These are phyloP conservation scores for Caenorhabditis drosophilae DNA, from an alignment of 2,888 invertebrate genomes.

Conservation along the genomic window DNA sequence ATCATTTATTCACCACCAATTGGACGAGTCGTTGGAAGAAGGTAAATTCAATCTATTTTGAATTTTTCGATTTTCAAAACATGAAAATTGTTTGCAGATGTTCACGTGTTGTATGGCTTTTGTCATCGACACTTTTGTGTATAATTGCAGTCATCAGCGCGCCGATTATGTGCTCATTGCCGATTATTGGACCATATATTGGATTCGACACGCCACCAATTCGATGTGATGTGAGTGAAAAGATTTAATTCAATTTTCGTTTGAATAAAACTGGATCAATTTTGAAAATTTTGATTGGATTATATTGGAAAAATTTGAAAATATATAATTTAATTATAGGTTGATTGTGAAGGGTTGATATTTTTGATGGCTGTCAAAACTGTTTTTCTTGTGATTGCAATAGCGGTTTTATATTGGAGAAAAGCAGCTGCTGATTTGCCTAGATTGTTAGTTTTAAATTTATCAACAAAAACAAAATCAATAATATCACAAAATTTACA, in stretches of 20 bases:
- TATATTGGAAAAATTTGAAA: conserved; percentile 1
- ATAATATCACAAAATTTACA: conserved; percentile 7
- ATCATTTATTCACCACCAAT: conserved; percentile 41
- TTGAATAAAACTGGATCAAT: too few species aligned
- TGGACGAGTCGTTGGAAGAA: conserved; percentile 46
- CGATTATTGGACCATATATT: conserved; percentile 46
- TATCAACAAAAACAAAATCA: not conserved
- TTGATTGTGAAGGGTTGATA: conserved; percentile 59
- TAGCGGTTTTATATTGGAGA: conserved; percentile 53
- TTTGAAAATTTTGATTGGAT: too few species aligned
- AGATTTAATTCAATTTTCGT: too few species aligned
- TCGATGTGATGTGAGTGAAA: conserved; percentile 59
- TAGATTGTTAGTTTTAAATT: conserved; percentile 35
- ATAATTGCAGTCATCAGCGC: conserved; percentile 60
- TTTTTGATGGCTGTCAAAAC: conserved; percentile 58
- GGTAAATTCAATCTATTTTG: conserved; percentile 22
- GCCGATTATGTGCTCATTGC: conserved; percentile 59
- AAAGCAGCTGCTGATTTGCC: conserved; percentile 60
- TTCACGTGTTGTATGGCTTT: conserved; percentile 59
- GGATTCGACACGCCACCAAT: conserved; percentile 52
- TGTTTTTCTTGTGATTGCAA: conserved; percentile 55
- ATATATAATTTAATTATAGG: conserved; percentile 22
- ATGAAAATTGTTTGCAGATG: conserved; percentile 48
- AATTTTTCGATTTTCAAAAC: not conserved
- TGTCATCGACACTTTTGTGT: conserved; percentile 48